These are phyloP conservation scores for Chrysotoxum bicinctum DNA, from an alignment of 2,888 invertebrate species.

Conservation along the genomic window DNA sequence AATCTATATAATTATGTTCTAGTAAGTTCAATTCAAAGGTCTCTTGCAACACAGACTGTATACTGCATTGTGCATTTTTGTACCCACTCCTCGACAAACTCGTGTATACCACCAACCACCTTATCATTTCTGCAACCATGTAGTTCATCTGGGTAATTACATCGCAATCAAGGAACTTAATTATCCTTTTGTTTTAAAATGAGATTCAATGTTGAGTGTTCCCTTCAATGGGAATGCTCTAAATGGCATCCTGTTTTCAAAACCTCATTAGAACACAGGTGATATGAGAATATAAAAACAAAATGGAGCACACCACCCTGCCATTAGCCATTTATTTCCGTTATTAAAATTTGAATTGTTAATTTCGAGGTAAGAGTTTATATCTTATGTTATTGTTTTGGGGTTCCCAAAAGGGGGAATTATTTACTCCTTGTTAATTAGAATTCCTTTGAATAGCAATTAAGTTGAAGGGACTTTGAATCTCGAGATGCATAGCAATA, in stretches of 20 bases:
- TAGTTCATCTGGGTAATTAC: slow-evolving; percentile 6
- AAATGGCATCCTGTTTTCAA: slow-evolving; percentile 20
- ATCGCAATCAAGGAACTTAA: slow-evolving; percentile 10
- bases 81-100: neutral
- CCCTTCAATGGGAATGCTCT: neutral
- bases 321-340: neutral
- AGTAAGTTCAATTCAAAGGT: no score
- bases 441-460: slow-evolving; percentile 2
- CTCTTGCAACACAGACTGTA: neutral
- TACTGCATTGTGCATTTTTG: neutral
- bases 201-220: neutral
- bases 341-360: slow-evolving; percentile 35
- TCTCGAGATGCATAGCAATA: neutral
- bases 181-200: slow-evolving; percentile 12
- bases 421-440: neutral
- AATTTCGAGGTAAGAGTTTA: neutral
- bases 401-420: neutral
- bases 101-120: neutral
- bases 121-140: neutral
- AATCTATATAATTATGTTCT: no score
- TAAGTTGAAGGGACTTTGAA: neutral
- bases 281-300: neutral
- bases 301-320: neutral
- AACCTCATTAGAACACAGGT: slow-evolving; percentile 9
- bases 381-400: neutral